Base-by-base conservation (phyloP, 2,113 vertebrate genomes). In the Lophura nycthemera region DNA sequence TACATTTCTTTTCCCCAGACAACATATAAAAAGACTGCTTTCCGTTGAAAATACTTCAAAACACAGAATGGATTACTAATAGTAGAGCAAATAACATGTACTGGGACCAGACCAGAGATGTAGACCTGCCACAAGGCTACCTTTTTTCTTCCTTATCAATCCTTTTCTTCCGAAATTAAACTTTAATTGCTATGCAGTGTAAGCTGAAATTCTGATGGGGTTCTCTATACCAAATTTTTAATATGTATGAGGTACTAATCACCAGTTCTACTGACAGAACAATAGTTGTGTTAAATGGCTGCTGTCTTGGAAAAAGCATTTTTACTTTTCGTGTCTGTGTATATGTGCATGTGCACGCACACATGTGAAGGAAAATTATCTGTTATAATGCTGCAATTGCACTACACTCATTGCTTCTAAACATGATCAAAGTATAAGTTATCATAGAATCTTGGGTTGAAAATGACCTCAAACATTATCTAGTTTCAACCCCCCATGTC, bases 81-180 rank as follows among this genome's bases (percentile, higher is more conserved):
- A 79, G 17, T 20, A 60, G 34, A 57, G 8, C 1, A 57, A 61
- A 42, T 45, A 4, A 30, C 25, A 83, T 3, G 1, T 4, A 4
- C 25, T 84, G 5, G 38, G 21, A 57, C 65, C 8, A 45, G 29
- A 79, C 65, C 7, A 45, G 29, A 79, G 8, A 27, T 34, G 8
- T 3, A 70, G 25, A 47, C 6, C 8, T 54, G 21, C 3, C 11
- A 56, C 1, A 3, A 13, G 8, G 17, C 4, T 17, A 60, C 3
- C 3, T 3, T 85, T 60, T 56, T 82, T 69, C 17, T 38, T 27
- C 10, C 3, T 67, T 57, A 4, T 65, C 10, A 16, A 36, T 45
- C 13, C 17, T 20, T 47, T 63, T 85, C 13, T 66, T 57, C 10
- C 17, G 36, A 59, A 52, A 30, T 79, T 25, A 73, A n/a, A 5